Evolutionary conservation across 2,797 vertebrate species (phyloP).

Genomic region (Mionectes olivaceus): DNA sequence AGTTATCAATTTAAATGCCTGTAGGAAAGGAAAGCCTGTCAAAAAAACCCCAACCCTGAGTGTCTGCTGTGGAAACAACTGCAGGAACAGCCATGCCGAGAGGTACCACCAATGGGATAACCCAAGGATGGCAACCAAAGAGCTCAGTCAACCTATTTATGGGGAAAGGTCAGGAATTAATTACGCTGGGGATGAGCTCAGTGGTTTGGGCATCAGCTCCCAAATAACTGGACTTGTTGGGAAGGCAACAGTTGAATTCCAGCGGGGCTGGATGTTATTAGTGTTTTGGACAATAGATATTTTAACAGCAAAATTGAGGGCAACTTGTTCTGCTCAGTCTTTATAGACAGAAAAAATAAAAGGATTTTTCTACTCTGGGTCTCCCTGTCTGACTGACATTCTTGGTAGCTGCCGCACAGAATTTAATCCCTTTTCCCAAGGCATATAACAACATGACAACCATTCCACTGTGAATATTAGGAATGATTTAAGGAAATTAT

Average conservation of each 20-base stretch:
- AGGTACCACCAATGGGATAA: neutral
- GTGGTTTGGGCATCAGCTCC: neutral
- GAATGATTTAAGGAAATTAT: neutral
- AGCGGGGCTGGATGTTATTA: neutral
- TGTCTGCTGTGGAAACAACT: neutral
- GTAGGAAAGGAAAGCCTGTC: neutral
- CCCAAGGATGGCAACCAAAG: neutral
- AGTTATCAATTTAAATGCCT: neutral
- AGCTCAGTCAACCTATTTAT: neutral
- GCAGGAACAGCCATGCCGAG: neutral
- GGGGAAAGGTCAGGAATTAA: conserved; percentile 1
- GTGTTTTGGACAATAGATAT: neutral
- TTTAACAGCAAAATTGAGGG: neutral
- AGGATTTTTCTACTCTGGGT: neutral
- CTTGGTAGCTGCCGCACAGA: neutral
- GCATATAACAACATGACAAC: neutral
- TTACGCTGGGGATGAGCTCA: neutral
- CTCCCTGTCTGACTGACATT: neutral
- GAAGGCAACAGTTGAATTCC: neutral
- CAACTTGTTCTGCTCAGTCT: neutral
- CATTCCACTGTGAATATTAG: neutral
- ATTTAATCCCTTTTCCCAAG: neutral
- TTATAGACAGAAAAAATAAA: neutral
- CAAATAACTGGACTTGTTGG: neutral
- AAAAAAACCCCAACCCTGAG: fast-evolving